Evolutionary conservation across 2,113 vertebrate genomes (phyloP).

Genomic region (Taurulus bubalis): DNA sequence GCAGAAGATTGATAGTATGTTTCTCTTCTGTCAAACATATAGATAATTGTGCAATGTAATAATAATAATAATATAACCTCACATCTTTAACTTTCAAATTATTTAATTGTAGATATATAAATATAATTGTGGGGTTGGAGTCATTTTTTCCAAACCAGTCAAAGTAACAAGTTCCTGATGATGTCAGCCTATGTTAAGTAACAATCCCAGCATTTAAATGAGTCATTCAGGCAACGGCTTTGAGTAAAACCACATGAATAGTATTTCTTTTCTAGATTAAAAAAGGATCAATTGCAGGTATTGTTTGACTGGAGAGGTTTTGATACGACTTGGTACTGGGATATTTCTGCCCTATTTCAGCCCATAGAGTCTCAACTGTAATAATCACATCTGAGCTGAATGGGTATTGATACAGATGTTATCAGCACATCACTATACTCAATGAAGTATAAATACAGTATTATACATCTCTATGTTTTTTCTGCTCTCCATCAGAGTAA

Average conservation of each 20-base stretch:
- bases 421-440: neutral
- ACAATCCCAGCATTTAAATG: neutral
- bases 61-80: too few species aligned
- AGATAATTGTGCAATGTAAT: too few species aligned
- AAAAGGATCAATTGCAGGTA: neutral
- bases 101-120: neutral
- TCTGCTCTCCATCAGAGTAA: slow-evolving; percentile 86
- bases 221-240: neutral
- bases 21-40: too few species aligned
- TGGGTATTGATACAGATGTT: neutral
- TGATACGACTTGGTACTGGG: neutral
- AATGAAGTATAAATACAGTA: neutral
- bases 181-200: neutral
- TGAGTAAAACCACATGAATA: neutral
- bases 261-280: neutral
- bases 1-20: too few species aligned
- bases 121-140: neutral
- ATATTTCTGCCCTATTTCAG: neutral
- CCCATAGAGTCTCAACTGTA: neutral
- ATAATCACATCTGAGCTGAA: neutral
- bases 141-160: neutral
- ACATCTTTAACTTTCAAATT: neutral
- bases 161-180: neutral
- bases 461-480: neutral
- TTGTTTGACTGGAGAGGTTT: neutral